A percentile compares a stretch with the other conserved stretches of the same genome.
phyloP scores from a whole-genome alignment of 2,113 vertebrate genomes.

The Neopipo cinnamomea region DNA sequence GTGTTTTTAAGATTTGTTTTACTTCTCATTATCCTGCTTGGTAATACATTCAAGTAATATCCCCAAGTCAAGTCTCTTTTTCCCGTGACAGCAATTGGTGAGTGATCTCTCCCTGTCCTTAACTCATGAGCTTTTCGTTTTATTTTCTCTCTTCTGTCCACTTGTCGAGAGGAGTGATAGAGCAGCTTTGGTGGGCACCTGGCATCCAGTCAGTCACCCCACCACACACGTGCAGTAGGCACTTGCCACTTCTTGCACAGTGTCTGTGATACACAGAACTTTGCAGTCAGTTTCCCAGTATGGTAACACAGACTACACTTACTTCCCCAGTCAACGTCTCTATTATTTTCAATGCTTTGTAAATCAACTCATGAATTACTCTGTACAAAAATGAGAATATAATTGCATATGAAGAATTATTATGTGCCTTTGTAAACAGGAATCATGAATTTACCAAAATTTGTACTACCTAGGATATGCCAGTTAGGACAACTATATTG shows the following conservation, averaged over 20 bases:
- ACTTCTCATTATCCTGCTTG: background rate
- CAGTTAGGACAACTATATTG: background rate
- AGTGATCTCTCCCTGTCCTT: background rate
- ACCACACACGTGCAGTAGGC: background rate
- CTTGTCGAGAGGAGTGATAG: background rate
- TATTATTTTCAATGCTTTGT: background rate
- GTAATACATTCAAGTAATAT: background rate
- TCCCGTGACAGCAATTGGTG: background rate
- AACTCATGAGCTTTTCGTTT: background rate
- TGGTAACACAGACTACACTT: background rate
- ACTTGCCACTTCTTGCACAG: background rate
- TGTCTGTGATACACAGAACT: background rate
- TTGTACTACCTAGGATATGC: background rate
- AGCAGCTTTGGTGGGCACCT: background rate
- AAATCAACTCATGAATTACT: background rate
- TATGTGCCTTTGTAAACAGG: background rate
- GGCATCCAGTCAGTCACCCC: background rate
- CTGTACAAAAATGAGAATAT: background rate
- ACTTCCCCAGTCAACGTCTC: background rate
- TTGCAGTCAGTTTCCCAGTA: background rate
- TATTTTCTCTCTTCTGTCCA: background rate
- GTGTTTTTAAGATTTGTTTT: background rate
- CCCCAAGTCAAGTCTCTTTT: background rate
- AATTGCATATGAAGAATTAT: background rate
- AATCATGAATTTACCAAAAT: background rate